Evolutionary conservation across 2,888 invertebrate species (phyloP), one percentile per base, ranked within the genome.

Genomic region (Phrixothrix hirtus): DNA sequence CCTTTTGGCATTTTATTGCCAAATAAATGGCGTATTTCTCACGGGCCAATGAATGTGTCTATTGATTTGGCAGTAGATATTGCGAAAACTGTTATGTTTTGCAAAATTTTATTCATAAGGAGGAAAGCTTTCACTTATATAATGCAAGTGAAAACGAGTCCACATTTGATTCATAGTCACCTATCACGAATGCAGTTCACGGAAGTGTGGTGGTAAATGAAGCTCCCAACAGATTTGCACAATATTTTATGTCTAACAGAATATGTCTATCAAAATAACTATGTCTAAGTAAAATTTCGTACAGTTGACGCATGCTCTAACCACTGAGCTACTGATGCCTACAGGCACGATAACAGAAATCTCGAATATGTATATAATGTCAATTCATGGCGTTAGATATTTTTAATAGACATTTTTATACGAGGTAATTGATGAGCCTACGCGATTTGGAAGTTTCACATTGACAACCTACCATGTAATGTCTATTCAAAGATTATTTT

Each of bases 1-100:
- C 11, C 49, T 57, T 15, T 61, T 30, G 41, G 29, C 30, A 41
- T n/a, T n/a, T n/a, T 41, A 30, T 16, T 41, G n/a, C 12, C 29
- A 15, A 42, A 42, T 27, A 42, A 42, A 32, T 42, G 31, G 42
- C 11, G 31, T 31, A 31, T 42, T 21, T 42, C 31, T n/a, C 42
- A 42, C 25, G 13, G 31, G 11, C 13, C 31, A 10, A n/a, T 42
- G 13, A 44, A 44, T 26, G 34, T 35, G 15, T 26, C 34, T 10
- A 11, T 6, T 21, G 17, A 15, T 9, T 36, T 44, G 17, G 27
- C 44, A 34, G 31, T 31, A 10, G 35, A 44, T 35, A 44, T 36
- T 13, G 44, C 35, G 10, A 35, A 44, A 27, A 31, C 44, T 44
- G 36, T 31, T 31, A 25, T 32, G 13, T 35, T 17, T 44, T 44